Evolutionary conservation across 2,888 invertebrate species (phyloP).

Genomic region (Troilus luridus): DNA sequence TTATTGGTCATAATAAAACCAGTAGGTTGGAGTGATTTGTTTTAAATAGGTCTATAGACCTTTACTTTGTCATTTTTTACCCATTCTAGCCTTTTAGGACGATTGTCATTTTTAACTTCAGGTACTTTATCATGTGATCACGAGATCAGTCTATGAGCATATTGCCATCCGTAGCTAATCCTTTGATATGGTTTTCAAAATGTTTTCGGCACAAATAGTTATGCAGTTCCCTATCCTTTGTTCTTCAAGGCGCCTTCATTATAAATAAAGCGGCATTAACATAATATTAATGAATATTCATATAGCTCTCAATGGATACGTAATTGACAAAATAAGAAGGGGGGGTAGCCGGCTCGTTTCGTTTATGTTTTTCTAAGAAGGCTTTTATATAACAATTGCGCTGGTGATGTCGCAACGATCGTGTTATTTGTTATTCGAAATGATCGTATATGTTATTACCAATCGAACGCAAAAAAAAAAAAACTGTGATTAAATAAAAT

Average conservation of each 20-base stretch:
- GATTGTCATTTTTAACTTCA: not conserved
- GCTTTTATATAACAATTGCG: not conserved
- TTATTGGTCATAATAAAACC: not conserved
- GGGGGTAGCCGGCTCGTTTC: not conserved
- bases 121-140: not conserved
- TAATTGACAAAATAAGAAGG: not conserved
- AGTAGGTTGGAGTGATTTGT: not conserved
- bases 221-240: not conserved
- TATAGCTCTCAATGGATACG: not conserved
- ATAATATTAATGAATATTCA: constrained; percentile 35
- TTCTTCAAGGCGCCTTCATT: not conserved
- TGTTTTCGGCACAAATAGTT: not conserved
- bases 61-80: not conserved
- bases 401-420: not conserved
- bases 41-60: not conserved
- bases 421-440: not conserved
- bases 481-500: no score
- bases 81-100: not conserved
- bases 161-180: not conserved
- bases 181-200: not conserved
- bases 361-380: not conserved
- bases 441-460: not conserved
- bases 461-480: not conserved
- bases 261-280: not conserved
- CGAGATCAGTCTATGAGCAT: not conserved